Evolutionary conservation across 2,113 vertebrate species (phyloP).

Genomic region (Oenanthe oenanthe): DNA sequence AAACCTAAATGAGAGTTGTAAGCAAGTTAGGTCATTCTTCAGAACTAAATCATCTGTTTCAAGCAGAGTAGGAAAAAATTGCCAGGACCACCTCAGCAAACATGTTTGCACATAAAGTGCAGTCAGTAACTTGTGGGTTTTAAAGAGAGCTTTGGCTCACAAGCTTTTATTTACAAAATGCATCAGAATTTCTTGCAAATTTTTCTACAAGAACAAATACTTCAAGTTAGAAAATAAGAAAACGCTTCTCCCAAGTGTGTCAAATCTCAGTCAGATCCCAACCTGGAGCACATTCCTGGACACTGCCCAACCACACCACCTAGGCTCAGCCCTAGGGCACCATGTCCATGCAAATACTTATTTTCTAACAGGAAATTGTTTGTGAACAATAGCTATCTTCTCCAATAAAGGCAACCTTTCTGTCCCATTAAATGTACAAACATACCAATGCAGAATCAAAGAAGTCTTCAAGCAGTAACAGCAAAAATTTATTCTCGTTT

Average conservation of each 20-base stretch:
- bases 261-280: neutral
- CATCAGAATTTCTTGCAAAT: neutral
- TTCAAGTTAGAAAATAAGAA: neutral
- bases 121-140: neutral
- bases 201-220: neutral
- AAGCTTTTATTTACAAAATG: neutral
- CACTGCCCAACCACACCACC: neutral
- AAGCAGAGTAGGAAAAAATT: neutral
- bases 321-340: neutral
- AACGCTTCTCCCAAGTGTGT: neutral
- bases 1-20: neutral
- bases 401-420: neutral
- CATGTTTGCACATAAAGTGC: accelerated
- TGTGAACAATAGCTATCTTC: neutral
- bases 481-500: slow-evolving; percentile 4
- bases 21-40: neutral
- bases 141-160: neutral
- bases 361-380: neutral
- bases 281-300: neutral
- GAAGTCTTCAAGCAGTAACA: slow-evolving; percentile 73
- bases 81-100: neutral
- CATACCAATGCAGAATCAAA: slow-evolving; percentile 82
- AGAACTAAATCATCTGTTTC: neutral
- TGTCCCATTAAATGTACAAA: neutral
- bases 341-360: neutral